Percentiles rank a stretch among this genome's conserved stretches.
phyloP scores from a whole-genome alignment of 2,888 invertebrate species.

The Altica lythri region DNA sequence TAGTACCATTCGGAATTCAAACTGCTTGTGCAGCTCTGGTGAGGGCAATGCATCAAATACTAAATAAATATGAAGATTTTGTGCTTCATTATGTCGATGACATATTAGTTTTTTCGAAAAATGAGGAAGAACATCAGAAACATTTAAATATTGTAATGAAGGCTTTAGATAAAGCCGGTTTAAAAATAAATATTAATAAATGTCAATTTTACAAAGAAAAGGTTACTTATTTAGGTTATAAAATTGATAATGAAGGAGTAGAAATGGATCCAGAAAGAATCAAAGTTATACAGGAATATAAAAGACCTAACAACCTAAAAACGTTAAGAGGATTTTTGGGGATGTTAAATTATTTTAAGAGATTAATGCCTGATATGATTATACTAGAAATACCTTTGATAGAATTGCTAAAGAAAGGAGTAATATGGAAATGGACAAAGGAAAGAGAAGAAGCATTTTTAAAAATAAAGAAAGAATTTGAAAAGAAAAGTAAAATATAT shows the following conservation, averaged over 20 bases:
- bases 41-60: too few relatives aligned
- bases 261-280: slow-evolving; percentile 39
- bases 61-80: too few relatives aligned
- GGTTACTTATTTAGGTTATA: not conserved
- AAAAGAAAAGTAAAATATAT: not conserved
- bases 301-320: slow-evolving; percentile 38
- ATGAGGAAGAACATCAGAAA: too few relatives aligned
- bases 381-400: too few relatives aligned
- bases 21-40: slow-evolving; percentile 35
- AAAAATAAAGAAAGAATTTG: slow-evolving; percentile 6
- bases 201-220: not conserved
- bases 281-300: slow-evolving; percentile 37
- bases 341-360: slow-evolving; percentile 18
- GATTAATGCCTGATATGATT: too few relatives aligned
- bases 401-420: slow-evolving; percentile 7
- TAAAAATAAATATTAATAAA: too few relatives aligned
- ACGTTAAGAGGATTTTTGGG: slow-evolving; percentile 46
- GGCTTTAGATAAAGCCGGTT: too few relatives aligned
- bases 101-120: too few relatives aligned
- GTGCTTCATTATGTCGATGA: too few relatives aligned
- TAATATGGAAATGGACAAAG: too few relatives aligned
- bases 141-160: too few relatives aligned
- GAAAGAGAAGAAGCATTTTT: too few relatives aligned
- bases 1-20: slow-evolving; percentile 42
- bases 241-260: slow-evolving; percentile 32